phyloP scores from a whole-genome alignment of 2,888 invertebrate species.

The Cerceris ruficornis region DNA sequence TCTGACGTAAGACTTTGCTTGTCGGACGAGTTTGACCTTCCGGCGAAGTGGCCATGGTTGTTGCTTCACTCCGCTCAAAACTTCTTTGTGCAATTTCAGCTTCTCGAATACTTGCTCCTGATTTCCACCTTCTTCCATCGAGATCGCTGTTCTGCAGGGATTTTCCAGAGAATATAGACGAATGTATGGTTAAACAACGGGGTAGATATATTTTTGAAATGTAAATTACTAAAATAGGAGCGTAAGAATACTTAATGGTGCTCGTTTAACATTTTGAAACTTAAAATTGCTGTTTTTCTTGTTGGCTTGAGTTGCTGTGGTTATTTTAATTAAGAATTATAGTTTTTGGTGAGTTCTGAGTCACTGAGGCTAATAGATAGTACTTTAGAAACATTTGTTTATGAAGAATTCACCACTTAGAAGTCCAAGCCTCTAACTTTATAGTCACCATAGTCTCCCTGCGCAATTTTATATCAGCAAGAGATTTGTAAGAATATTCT shows the following conservation, averaged over 20 bases:
- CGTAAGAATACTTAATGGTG: neutral
- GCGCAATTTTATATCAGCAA: too few species aligned
- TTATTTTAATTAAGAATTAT: too few species aligned
- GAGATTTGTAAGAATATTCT: too few species aligned
- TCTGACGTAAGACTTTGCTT: conserved; percentile 94
- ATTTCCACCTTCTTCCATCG: conserved; percentile 89
- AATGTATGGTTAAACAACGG: too few species aligned
- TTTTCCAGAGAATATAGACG: neutral
- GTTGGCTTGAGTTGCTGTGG: too few species aligned
- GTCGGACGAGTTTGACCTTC: conserved; percentile 90
- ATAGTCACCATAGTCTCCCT: too few species aligned
- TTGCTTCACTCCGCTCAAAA: conserved; percentile 92
- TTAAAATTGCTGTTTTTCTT: neutral
- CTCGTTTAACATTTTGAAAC: neutral
- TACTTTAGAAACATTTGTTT: neutral
- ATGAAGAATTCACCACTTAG: too few species aligned
- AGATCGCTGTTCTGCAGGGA: conserved; percentile 87
- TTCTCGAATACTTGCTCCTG: conserved; percentile 95
- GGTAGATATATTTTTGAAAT: too few species aligned
- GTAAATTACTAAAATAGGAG: neutral
- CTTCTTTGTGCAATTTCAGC: conserved; percentile 95
- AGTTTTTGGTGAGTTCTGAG: too few species aligned
- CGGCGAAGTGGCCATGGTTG: conserved; percentile 93
- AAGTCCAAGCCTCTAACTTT: too few species aligned
- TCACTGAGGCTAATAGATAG: too few species aligned